Percentiles rank a stretch among this genome's conserved stretches.
These are phyloP conservation scores for Conus ventricosus DNA, from an alignment of 1,140 invertebrate species.

Conservation along the genomic window DNA sequence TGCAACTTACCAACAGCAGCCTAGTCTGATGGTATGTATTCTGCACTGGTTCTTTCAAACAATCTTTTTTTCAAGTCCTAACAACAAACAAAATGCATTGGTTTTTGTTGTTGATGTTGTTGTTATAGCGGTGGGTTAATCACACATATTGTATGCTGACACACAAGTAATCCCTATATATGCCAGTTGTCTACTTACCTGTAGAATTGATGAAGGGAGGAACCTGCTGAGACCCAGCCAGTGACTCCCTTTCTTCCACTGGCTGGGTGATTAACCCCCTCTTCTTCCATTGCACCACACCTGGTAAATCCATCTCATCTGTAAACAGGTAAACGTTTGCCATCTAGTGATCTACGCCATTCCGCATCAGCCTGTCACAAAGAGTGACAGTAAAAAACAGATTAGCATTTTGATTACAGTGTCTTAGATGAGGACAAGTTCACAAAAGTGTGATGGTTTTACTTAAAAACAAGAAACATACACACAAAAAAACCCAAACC, in stretches of 20 bases:
- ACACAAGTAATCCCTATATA: too few relatives aligned
- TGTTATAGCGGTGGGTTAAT: too few relatives aligned
- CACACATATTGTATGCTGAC: too few relatives aligned
- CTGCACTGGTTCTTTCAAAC: too few relatives aligned
- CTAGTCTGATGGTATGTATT: too few relatives aligned
- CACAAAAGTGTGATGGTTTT: neutral
- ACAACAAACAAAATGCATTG: too few relatives aligned
- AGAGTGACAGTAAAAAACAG: too few relatives aligned
- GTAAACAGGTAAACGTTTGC: neutral
- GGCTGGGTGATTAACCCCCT: conserved; percentile 12
- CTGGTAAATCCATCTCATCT: neutral
- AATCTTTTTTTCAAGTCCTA: too few relatives aligned
- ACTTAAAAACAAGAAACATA: neutral
- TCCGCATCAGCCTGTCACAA: neutral
- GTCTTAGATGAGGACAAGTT: too few relatives aligned
- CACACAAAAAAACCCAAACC: neutral
- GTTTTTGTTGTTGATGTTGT: too few relatives aligned
- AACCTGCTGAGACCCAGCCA: neutral
- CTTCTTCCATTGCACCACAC: neutral
- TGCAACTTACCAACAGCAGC: too few relatives aligned
- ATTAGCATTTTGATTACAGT: too few relatives aligned
- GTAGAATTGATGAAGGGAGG: neutral
- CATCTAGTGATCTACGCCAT: neutral
- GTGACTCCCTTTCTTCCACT: conserved; percentile 2
- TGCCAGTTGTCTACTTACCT: neutral